These are phyloP conservation scores for Volucella bombylans DNA, from an alignment of 2,888 invertebrate genomes.

Conservation along the genomic window DNA sequence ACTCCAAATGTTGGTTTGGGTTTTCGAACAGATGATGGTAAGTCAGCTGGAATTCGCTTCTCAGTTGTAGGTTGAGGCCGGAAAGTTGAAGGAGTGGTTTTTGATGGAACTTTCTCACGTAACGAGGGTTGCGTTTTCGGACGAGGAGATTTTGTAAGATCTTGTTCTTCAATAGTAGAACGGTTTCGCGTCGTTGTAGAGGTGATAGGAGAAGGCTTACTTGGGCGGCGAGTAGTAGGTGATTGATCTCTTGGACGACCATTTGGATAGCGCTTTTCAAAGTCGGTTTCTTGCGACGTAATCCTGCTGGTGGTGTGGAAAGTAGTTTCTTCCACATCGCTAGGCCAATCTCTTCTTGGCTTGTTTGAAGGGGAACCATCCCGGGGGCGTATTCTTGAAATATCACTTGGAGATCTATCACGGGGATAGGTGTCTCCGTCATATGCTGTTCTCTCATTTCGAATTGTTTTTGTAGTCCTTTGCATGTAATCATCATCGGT, in stretches of 20 bases:
- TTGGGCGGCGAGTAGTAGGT: slow-evolving; percentile 46
- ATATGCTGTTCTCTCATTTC: too few species aligned
- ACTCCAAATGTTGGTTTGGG: slow-evolving; percentile 75
- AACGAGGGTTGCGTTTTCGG: slow-evolving; percentile 33
- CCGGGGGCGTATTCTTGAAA: background rate
- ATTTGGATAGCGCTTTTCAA: slow-evolving; percentile 58
- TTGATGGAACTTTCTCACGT: slow-evolving; percentile 56
- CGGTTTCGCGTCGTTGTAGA: slow-evolving; percentile 46
- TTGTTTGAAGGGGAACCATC: slow-evolving; percentile 20
- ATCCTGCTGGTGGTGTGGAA: slow-evolving; percentile 18
- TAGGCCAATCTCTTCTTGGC: slow-evolving; percentile 16
- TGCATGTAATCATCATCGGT: background rate
- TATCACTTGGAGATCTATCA: background rate
- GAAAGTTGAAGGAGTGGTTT: slow-evolving; percentile 23
- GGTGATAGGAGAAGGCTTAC: slow-evolving; percentile 31
- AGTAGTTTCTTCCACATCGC: slow-evolving; percentile 33
- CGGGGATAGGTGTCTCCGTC: too few species aligned
- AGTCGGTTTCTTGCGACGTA: slow-evolving; percentile 45
- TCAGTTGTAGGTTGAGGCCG: slow-evolving; percentile 51
- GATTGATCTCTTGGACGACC: slow-evolving; percentile 46
- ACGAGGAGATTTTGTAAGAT: slow-evolving; percentile 34
- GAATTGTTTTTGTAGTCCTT: background rate
- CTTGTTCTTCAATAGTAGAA: slow-evolving; percentile 50
- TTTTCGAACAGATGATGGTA: slow-evolving; percentile 35
- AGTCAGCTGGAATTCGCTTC: slow-evolving; percentile 50